Conservation (phyloP, 2,888 invertebrate species). For the Malacosoma neustria region DNA sequence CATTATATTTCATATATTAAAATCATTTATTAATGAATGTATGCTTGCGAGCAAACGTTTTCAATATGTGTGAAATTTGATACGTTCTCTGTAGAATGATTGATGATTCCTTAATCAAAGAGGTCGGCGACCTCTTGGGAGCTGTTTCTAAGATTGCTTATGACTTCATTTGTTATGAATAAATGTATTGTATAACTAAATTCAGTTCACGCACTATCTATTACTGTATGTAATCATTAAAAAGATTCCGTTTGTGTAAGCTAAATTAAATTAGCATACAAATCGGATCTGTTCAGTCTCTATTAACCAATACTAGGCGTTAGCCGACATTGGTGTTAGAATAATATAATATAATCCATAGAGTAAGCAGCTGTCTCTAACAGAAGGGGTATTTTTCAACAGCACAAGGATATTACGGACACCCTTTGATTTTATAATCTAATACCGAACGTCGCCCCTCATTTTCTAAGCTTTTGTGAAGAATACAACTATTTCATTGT, state of each 20-base stretch:
- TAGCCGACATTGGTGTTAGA: slow-evolving; percentile 41
- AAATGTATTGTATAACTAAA: slow-evolving; percentile 30
- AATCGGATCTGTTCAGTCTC: slow-evolving; percentile 39
- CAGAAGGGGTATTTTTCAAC: slow-evolving; percentile 47
- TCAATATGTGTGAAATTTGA: slow-evolving; percentile 50
- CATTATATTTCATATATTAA: slow-evolving; percentile 11
- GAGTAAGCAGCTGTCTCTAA: slow-evolving; percentile 46
- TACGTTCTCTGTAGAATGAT: slow-evolving; percentile 49
- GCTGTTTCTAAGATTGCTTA: slow-evolving; percentile 34
- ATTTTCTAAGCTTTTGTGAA: slow-evolving; percentile 35
- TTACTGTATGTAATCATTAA: neutral
- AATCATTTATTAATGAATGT: slow-evolving; percentile 21
- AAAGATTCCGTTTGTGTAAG: slow-evolving; percentile 2
- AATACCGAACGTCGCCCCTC: slow-evolving; percentile 42
- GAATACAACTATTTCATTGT: slow-evolving; percentile 29
- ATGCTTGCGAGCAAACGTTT: slow-evolving; percentile 22
- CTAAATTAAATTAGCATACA: slow-evolving; percentile 32
- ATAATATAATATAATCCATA: slow-evolving; percentile 47
- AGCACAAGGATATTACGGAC: slow-evolving; percentile 57
- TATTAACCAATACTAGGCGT: slow-evolving; percentile 20
- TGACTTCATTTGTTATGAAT: slow-evolving; percentile 48
- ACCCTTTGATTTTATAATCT: slow-evolving; percentile 56
- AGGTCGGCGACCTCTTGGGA: slow-evolving; percentile 45
- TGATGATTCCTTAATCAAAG: slow-evolving; percentile 67
- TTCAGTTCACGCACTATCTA: slow-evolving; percentile 8